Conservation (phyloP, 1,140 invertebrate species). For the Eupeodes corollae region DNA sequence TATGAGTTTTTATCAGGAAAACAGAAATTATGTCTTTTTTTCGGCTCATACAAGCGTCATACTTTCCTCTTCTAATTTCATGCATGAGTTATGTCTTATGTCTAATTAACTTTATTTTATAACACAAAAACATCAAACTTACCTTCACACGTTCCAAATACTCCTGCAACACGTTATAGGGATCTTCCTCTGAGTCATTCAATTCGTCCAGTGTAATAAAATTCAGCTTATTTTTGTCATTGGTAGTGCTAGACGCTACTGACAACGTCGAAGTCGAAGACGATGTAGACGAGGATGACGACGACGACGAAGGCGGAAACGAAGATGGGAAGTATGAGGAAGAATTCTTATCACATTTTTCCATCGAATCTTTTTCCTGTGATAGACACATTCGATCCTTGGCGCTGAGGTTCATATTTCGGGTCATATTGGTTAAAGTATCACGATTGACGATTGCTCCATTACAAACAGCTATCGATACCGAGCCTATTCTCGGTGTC, state of each 20-base stretch:
- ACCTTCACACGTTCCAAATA: constrained; percentile 35
- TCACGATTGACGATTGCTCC: constrained; percentile 1
- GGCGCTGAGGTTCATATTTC: background rate
- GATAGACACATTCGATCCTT: background rate
- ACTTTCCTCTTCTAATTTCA: too few relatives aligned
- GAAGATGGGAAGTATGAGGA: background rate
- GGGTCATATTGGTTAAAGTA: background rate
- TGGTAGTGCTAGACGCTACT: background rate
- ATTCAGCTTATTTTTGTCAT: constrained; percentile 20
- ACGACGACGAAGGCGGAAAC: background rate
- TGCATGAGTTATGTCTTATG: too few relatives aligned
- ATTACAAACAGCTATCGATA: background rate
- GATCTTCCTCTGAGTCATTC: constrained; percentile 31
- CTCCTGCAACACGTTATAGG: constrained; percentile 26
- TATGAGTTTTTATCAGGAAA: too few relatives aligned
- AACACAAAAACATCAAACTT: constrained; percentile 9
- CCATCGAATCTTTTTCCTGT: background rate
- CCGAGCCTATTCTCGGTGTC: background rate
- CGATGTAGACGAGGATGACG: background rate
- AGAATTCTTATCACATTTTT: background rate
- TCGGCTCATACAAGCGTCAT: too few relatives aligned
- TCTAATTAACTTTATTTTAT: too few relatives aligned
- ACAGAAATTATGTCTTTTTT: too few relatives aligned
- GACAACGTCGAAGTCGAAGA: background rate
- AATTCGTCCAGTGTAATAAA: constrained; percentile 27